phyloP scores from a whole-genome alignment of 2,797 vertebrate genomes.

The Glyptemys insculpta region DNA sequence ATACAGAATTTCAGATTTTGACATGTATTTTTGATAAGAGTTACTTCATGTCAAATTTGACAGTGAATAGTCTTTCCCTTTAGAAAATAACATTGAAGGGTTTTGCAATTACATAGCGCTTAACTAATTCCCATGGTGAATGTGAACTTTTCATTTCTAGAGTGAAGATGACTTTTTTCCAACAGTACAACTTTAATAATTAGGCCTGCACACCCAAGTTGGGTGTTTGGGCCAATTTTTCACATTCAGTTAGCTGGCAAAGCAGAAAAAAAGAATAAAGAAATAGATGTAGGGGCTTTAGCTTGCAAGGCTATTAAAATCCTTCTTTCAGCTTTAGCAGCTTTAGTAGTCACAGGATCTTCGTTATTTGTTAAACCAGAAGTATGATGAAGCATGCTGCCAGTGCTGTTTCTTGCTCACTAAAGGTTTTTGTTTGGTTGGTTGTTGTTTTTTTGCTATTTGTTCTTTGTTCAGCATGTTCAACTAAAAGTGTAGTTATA shows the following conservation, averaged over 20 bases:
- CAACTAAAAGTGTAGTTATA: not conserved
- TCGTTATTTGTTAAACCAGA: constrained; percentile 24
- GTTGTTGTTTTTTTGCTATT: not conserved
- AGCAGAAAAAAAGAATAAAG: constrained; percentile 38
- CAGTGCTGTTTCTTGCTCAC: not conserved
- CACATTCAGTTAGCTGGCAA: constrained; percentile 45
- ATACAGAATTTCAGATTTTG: not conserved
- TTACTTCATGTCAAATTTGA: not conserved
- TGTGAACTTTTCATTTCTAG: not conserved
- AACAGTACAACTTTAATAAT: not conserved
- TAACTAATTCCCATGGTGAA: not conserved
- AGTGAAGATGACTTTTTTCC: not conserved
- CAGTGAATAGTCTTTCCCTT: not conserved
- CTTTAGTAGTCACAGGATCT: constrained; percentile 3
- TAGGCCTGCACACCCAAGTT: not conserved
- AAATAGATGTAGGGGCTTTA: constrained; percentile 1
- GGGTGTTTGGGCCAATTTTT: constrained; percentile 46
- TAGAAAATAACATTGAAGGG: constrained; percentile 11
- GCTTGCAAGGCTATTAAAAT: constrained; percentile 32
- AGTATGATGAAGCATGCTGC: not conserved
- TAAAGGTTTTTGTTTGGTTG: not conserved
- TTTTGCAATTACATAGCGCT: constrained; percentile 40
- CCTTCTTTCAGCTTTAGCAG: constrained; percentile 29
- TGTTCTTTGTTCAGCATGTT: not conserved
- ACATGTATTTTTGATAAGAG: not conserved